Percentiles rank a stretch among this genome's conserved stretches.
phyloP scores from a whole-genome alignment of 2,113 vertebrate species.

The Lota lota region DNA sequence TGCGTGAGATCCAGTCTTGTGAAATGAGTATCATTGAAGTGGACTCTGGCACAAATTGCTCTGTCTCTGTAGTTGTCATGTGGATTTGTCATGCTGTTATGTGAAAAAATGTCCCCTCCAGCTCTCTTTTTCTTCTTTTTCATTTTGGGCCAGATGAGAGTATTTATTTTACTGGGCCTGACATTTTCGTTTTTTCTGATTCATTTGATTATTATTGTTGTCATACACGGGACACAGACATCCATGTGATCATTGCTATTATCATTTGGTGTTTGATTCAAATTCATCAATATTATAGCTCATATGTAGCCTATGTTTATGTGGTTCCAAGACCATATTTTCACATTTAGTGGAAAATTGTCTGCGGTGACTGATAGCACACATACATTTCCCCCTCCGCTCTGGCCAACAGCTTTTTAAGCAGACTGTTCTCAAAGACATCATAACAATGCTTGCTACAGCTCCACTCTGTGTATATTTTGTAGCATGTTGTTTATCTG shows the following conservation, averaged over 20 bases:
- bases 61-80: neutral
- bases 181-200: slow-evolving; percentile 4
- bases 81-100: neutral
- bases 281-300: neutral
- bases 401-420: neutral
- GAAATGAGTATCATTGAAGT: neutral
- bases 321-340: slow-evolving; percentile 2
- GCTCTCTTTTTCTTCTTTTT: neutral
- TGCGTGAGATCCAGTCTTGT: neutral
- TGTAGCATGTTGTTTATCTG: neutral
- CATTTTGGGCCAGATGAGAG: neutral
- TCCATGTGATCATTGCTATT: slow-evolving; percentile 5
- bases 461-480: neutral
- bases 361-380: neutral
- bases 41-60: neutral
- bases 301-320: neutral
- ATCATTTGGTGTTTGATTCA: neutral
- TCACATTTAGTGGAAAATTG: neutral
- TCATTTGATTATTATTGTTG: neutral
- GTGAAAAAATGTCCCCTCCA: neutral
- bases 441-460: neutral
- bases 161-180: neutral
- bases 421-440: neutral
- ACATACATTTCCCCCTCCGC: neutral
- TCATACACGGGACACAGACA: neutral